Conservation (phyloP, 2,113 vertebrate species). For the Parotia lawesii region DNA sequence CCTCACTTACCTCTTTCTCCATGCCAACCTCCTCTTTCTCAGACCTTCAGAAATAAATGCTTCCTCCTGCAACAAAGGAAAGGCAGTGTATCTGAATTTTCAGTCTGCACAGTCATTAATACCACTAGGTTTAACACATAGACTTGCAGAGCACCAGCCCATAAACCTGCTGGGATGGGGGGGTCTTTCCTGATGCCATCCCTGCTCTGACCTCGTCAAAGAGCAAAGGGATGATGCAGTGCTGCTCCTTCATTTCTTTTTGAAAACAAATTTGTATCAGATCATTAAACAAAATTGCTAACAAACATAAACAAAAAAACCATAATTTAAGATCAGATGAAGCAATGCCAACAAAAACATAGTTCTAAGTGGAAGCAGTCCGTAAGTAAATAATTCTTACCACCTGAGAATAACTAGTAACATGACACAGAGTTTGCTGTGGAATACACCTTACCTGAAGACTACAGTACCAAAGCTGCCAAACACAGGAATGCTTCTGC, state of each 20-base stretch:
- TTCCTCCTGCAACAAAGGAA: conserved; percentile 46
- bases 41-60: not conserved
- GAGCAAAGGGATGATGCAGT: not conserved
- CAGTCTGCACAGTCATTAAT: not conserved
- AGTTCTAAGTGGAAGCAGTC: not conserved
- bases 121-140: not conserved
- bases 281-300: not conserved
- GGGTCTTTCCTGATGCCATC: not conserved
- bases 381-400: not conserved
- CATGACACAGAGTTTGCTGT: not conserved
- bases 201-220: not conserved
- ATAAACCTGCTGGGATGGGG: not conserved
- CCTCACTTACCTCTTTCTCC: conserved; percentile 65
- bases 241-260: not conserved
- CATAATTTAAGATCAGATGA: not conserved
- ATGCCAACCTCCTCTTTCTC: conserved; percentile 42
- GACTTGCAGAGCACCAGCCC: not conserved
- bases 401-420: not conserved
- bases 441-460: not conserved
- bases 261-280: not conserved
- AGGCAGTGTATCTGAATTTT: not conserved
- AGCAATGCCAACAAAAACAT: not conserved
- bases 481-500: not conserved
- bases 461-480: not conserved
- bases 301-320: not conserved